phyloP scores from a whole-genome alignment of 2,113 vertebrate genomes.

The Oncorhynchus masou region DNA sequence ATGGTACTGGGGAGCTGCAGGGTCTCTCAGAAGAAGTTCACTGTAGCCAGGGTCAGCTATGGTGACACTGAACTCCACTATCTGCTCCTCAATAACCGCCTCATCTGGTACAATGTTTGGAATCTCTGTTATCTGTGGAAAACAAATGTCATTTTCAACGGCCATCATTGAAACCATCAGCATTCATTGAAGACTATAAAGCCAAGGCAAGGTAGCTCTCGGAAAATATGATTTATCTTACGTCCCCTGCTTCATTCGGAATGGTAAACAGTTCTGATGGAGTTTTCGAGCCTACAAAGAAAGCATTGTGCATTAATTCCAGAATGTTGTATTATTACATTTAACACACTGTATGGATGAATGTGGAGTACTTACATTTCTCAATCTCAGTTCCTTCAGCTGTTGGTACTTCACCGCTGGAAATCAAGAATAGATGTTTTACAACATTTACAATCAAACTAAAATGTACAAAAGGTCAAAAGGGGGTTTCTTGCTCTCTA shows the following conservation, averaged over 20 bases:
- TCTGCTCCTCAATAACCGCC: conserved; percentile 67
- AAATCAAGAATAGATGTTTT: conserved; percentile 18
- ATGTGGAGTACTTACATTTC: conserved; percentile 56
- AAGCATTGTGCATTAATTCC: not conserved
- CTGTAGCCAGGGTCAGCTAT: conserved; percentile 77
- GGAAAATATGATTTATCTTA: conserved; percentile 12
- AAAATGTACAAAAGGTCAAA: no score
- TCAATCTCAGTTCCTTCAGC: conserved; percentile 7
- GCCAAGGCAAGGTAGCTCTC: not conserved
- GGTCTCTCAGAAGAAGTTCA: conserved; percentile 67
- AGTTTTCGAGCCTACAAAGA: conserved; percentile 59
- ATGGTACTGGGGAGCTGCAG: conserved; percentile 63
- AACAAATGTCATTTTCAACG: not conserved
- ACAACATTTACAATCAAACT: not conserved
- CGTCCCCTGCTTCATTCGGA: conserved; percentile 37
- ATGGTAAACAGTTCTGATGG: conserved; percentile 32
- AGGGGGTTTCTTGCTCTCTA: no score
- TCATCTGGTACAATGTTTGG: conserved; percentile 68
- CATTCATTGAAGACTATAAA: not conserved
- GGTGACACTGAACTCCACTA: conserved; percentile 85
- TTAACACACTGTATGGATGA: not conserved
- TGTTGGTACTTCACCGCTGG: conserved; percentile 41
- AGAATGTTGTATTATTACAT: no score
- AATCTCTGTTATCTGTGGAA: conserved; percentile 40
- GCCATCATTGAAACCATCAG: not conserved